Evolutionary conservation across 2,888 invertebrate genomes (phyloP).

Genomic region (Eubasilissa splendida): DNA sequence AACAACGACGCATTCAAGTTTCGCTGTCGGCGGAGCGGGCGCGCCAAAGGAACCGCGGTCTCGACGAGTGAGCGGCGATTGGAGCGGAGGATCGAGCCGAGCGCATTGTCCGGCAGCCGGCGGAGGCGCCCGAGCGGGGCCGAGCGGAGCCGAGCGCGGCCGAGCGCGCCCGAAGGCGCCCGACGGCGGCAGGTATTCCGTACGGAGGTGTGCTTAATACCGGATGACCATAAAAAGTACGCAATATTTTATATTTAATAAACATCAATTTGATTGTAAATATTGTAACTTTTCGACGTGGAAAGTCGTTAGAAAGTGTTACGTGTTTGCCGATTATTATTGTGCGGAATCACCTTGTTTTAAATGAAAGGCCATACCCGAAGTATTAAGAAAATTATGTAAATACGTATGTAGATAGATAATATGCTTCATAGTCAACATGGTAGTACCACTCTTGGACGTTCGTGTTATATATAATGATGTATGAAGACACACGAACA

Average conservation of each 20-base stretch:
- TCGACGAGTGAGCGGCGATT: constrained; percentile 30
- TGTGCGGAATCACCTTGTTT: too few species aligned
- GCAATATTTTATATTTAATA: not conserved
- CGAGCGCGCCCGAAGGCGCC: constrained; percentile 10
- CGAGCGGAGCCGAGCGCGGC: not conserved
- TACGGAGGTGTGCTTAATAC: constrained; percentile 22
- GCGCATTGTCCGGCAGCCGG: not conserved
- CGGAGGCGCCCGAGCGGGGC: not conserved
- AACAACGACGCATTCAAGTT: constrained; percentile 1
- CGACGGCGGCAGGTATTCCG: constrained; percentile 27
- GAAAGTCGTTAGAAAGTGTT: constrained; percentile 1
- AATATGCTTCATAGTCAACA: too few species aligned
- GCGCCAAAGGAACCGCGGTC: not conserved
- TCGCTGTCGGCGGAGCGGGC: not conserved
- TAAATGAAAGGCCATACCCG: too few species aligned
- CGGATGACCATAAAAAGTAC: not conserved
- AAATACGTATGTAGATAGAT: too few species aligned
- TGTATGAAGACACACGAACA: too few species aligned
- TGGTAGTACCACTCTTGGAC: too few species aligned
- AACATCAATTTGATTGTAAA: not conserved
- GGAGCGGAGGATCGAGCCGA: not conserved
- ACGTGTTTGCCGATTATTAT: too few species aligned
- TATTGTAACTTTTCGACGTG: not conserved
- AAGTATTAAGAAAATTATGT: too few species aligned
- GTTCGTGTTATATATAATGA: too few species aligned